These are phyloP conservation scores for Mastomys natalensis DNA, from an alignment of 2,113 vertebrate species.

Conservation along the genomic window DNA sequence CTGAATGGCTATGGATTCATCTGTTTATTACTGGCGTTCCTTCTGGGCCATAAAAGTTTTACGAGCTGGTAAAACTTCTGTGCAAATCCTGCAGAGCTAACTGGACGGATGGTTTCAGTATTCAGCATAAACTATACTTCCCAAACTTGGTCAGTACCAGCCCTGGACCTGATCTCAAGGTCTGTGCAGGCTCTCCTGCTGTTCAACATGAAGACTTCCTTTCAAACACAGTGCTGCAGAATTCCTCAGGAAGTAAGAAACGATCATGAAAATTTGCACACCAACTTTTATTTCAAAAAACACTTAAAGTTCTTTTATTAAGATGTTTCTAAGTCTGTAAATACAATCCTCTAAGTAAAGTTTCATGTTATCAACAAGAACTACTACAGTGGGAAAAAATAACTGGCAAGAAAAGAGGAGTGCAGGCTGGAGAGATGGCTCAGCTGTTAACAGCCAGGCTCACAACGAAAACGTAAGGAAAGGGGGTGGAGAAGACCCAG, in stretches of 20 bases:
- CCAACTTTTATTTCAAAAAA: not conserved
- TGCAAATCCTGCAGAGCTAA: not conserved
- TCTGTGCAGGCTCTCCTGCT: not conserved
- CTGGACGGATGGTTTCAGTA: not conserved
- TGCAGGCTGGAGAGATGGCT: too few relatives aligned
- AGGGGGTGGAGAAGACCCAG: not conserved
- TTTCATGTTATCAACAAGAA: not conserved
- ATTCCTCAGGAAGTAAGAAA: not conserved
- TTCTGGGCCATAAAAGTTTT: constrained; percentile 58
- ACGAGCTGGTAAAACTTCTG: constrained; percentile 52
- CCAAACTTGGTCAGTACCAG: fast-evolving
- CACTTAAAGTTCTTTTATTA: not conserved
- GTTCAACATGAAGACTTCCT: not conserved
- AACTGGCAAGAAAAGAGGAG: not conserved
- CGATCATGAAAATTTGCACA: not conserved
- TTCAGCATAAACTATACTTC: fast-evolving
- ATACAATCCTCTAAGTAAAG: not conserved
- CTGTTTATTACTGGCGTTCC: constrained; percentile 38
- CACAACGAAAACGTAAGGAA: too few relatives aligned
- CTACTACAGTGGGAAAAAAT: not conserved
- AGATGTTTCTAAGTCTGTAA: not conserved
- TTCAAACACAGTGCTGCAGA: not conserved
- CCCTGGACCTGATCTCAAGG: not conserved
- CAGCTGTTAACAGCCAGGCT: too few relatives aligned
- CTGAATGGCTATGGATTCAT: not conserved